phyloP scores from a whole-genome alignment of 2,888 invertebrate genomes.

The Drosophila mulleri region DNA sequence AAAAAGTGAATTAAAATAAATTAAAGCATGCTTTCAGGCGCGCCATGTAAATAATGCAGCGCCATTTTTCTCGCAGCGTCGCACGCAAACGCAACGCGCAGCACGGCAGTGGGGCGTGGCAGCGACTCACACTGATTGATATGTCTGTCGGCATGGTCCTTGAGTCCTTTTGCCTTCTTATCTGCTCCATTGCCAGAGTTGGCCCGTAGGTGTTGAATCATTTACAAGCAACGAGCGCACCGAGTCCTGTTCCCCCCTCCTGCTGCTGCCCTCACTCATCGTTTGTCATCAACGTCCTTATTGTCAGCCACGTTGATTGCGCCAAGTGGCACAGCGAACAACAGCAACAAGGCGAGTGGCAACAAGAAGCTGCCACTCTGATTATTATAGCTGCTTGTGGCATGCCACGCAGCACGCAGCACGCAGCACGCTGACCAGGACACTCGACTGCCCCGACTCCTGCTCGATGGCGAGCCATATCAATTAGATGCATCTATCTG shows the following conservation, averaged over 20 bases:
- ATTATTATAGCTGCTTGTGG: slow-evolving; percentile 59
- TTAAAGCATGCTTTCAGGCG: slow-evolving; percentile 81
- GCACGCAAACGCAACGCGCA: slow-evolving; percentile 12
- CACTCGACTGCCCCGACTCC: background rate
- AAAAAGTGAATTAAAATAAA: slow-evolving; percentile 79
- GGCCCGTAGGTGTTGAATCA: slow-evolving; percentile 78
- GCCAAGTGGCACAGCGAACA: slow-evolving; percentile 43
- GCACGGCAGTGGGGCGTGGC: slow-evolving; percentile 10
- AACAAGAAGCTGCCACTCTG: slow-evolving; percentile 29
- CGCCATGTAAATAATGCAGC: slow-evolving; percentile 79
- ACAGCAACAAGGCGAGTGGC: slow-evolving; percentile 32
- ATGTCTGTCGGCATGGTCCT: slow-evolving; percentile 60
- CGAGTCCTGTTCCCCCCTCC: background rate
- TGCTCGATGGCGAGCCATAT: slow-evolving; percentile 23
- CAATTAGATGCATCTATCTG: slow-evolving; percentile 41
- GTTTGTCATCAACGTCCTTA: slow-evolving; percentile 49
- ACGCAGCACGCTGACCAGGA: slow-evolving; percentile 31
- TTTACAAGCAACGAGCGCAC: slow-evolving; percentile 57
- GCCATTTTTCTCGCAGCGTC: slow-evolving; percentile 69
- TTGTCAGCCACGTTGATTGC: slow-evolving; percentile 64
- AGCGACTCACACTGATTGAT: slow-evolving; percentile 66
- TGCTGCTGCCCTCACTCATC: background rate
- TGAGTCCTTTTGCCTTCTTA: slow-evolving; percentile 55
- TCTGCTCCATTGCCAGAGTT: slow-evolving; percentile 55
- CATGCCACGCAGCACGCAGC: slow-evolving; percentile 32